A percentile compares a stretch with the other conserved stretches of the same genome.
Evolutionary conservation across 2,113 vertebrate species (phyloP).

Genomic region (Chamaetylas fuelleborni): DNA sequence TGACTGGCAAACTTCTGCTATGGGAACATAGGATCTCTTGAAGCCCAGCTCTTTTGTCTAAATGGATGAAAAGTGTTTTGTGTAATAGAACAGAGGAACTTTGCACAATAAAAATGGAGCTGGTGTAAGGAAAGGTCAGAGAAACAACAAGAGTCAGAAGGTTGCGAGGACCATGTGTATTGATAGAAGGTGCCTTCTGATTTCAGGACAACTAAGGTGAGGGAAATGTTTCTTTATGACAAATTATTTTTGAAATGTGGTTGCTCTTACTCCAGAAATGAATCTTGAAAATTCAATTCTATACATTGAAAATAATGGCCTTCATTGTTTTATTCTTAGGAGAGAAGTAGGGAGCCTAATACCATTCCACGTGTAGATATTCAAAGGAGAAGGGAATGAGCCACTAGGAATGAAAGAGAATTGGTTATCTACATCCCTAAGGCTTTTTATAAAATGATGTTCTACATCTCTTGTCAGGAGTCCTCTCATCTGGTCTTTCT

Average conservation of each 20-base stretch:
- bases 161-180: not conserved
- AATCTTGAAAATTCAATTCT: not conserved
- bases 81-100: not conserved
- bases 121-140: not conserved
- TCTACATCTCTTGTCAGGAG: not conserved
- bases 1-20: not conserved
- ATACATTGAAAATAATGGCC: not conserved
- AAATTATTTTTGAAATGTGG: not conserved
- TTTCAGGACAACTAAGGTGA: not conserved
- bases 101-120: not conserved
- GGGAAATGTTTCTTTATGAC: not conserved
- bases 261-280: not conserved
- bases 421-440: not conserved
- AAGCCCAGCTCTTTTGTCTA: not conserved
- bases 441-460: not conserved
- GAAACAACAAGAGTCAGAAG: not conserved
- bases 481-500: not conserved
- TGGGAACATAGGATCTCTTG: not conserved
- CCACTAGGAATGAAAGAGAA: not conserved
- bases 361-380: not conserved
- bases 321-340: not conserved
- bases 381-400: not conserved
- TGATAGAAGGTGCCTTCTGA: not conserved
- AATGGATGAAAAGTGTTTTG: not conserved
- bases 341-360: not conserved